Base-by-base conservation (phyloP, 2,888 invertebrate species). In the Lepidocyrtinus sp. region DNA sequence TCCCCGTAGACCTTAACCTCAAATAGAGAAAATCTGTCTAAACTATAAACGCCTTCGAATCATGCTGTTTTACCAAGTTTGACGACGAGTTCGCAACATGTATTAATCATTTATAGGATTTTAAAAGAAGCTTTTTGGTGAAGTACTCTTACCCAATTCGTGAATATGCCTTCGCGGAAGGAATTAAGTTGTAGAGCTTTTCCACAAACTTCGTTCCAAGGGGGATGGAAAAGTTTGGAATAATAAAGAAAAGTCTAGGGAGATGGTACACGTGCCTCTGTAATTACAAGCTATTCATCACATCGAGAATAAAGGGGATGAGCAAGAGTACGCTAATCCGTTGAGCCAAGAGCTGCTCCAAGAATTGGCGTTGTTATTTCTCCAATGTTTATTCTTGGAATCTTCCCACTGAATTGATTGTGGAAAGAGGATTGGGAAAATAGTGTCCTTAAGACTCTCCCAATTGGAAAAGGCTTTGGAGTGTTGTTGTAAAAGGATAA, bases 221-320 rank as follows among this genome's bases (percentile, higher is more conserved):
- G 50, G 50, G n/a, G n/a, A n/a, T n/a, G n/a, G 15, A 50, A 50
- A 50, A 50, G n/a, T 50, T 50, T 50, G 12, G n/a, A n/a, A n/a
- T n/a, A n/a, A n/a, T n/a, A n/a, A n/a, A n/a, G n/a, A n/a, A n/a
- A n/a, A n/a, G n/a, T n/a, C 2, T 15, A 50, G 50, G 5, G 5
- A 50, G 15, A 50, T n/a, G 36, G 12, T 5, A 36, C 36, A 50
- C 15, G 50, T 50, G 17, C 50, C n/a, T n/a, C n/a, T n/a, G 50
- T 50, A 50, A 50, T 50, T 50, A 50, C 50, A 50, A 50, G 17
- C 50, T 50, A 50, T 50, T 50, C 50, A 50, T 50, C 50, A 50
- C 50, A 12, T 50, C 17, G 50, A 50, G 1, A 17, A 50, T 12
- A 12, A 36, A 12, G 5, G 12, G 50, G 15, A 50, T 2, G 50